phyloP scores from a whole-genome alignment of 2,113 vertebrate genomes.

The Heterochromis multidens region DNA sequence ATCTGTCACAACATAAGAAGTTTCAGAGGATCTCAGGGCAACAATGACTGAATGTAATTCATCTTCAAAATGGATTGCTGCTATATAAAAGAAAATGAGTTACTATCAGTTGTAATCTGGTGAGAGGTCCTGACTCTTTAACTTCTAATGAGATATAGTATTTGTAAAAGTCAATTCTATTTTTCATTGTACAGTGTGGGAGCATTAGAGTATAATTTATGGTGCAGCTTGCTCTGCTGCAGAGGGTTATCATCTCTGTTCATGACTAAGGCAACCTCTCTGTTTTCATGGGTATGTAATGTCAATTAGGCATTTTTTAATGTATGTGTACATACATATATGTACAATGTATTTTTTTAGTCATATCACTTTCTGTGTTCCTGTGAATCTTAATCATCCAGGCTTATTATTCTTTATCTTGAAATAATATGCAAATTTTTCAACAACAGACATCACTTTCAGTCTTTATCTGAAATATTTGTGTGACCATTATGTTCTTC shows the following conservation, averaged over 20 bases:
- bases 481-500: neutral
- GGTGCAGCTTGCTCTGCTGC: neutral
- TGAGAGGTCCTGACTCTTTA: neutral
- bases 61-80: conserved; percentile 1
- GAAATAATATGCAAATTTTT: neutral
- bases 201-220: neutral
- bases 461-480: neutral
- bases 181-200: neutral
- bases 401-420: neutral
- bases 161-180: conserved; percentile 17
- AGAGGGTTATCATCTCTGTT: conserved; percentile 2
- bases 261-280: neutral
- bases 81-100: neutral
- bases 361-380: neutral
- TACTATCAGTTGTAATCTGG: conserved; percentile 1
- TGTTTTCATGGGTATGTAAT: neutral
- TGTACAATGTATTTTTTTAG: neutral
- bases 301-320: neutral
- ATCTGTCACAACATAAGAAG: neutral
- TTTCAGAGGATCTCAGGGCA: neutral
- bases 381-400: neutral
- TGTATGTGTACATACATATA: neutral
- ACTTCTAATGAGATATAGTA: conserved; percentile 16
- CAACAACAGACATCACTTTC: neutral
- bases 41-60: neutral